Evolutionary conservation across 2,888 invertebrate species (phyloP).

Genomic region (Heliconius ismenius): DNA sequence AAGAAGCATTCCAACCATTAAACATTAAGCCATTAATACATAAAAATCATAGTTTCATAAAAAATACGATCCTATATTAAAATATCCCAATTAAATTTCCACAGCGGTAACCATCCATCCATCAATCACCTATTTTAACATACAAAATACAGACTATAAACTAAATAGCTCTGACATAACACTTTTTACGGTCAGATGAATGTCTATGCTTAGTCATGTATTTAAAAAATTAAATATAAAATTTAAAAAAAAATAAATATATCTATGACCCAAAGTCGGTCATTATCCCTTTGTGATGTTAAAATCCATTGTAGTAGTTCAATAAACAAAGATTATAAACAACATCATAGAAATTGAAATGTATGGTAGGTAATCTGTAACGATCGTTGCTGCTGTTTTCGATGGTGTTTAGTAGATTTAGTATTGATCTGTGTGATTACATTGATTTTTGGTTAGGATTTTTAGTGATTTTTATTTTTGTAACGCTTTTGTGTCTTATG

Average conservation of each 20-base stretch:
- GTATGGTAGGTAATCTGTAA: slow-evolving; percentile 52
- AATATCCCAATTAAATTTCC: slow-evolving; percentile 5
- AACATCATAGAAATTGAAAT: slow-evolving; percentile 55
- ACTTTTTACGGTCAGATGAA: slow-evolving; percentile 50
- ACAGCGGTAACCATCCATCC: slow-evolving; percentile 9
- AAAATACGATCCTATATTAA: no score
- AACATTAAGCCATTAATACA: no score
- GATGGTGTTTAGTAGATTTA: background rate
- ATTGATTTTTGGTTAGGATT: background rate
- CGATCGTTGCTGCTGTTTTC: slow-evolving; percentile 6
- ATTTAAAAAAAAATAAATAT: slow-evolving; percentile 31
- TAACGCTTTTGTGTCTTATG: background rate
- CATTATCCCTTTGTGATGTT: slow-evolving; percentile 59
- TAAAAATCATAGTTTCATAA: background rate
- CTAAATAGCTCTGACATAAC: slow-evolving; percentile 45
- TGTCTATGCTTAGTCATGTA: slow-evolving; percentile 63
- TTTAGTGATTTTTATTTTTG: background rate
- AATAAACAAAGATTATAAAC: slow-evolving; percentile 73
- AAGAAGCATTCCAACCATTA: no score
- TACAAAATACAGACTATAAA: slow-evolving; percentile 41
- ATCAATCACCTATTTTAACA: slow-evolving; percentile 27
- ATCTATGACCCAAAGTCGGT: slow-evolving; percentile 48
- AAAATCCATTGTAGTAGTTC: slow-evolving; percentile 52
- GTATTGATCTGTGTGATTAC: background rate
- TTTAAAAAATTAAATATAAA: slow-evolving; percentile 45